phyloP scores from a whole-genome alignment of 2,113 vertebrate species.

The Tyto alba region DNA sequence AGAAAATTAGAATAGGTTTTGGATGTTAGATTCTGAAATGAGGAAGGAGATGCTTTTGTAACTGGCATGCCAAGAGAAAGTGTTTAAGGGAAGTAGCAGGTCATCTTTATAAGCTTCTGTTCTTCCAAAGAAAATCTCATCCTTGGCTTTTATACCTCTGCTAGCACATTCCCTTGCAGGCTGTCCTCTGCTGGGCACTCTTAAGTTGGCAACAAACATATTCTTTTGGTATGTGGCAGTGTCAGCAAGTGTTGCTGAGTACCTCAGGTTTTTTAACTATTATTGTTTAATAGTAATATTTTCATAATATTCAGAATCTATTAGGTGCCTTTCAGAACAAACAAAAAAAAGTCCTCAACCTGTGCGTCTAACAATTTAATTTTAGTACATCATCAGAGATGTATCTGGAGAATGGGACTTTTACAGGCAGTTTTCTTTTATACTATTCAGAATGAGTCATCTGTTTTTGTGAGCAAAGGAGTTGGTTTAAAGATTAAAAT shows the following conservation, averaged over 20 bases:
- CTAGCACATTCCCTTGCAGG: neutral
- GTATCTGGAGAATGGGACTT: neutral
- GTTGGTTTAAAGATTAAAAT: neutral
- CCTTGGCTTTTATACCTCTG: neutral
- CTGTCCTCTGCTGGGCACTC: neutral
- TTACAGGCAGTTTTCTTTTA: neutral
- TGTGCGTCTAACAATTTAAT: neutral
- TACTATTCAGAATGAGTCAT: neutral
- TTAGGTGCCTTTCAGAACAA: neutral
- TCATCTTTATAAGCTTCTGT: neutral
- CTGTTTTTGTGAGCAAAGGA: neutral
- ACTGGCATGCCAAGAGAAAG: neutral
- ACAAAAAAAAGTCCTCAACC: neutral
- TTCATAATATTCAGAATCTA: neutral
- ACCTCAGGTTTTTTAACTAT: neutral
- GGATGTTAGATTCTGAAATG: neutral
- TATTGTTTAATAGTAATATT: neutral
- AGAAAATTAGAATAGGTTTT: neutral
- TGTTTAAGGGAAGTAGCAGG: neutral
- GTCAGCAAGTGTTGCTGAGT: neutral
- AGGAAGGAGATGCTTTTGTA: neutral
- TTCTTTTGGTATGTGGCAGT: neutral
- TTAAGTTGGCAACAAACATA: neutral
- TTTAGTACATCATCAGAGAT: neutral
- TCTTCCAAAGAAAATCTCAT: neutral